Evolutionary conservation across 2,888 invertebrate genomes (phyloP), one percentile per base, ranked within the genome.

Genomic region (Malachius bipustulatus): DNA sequence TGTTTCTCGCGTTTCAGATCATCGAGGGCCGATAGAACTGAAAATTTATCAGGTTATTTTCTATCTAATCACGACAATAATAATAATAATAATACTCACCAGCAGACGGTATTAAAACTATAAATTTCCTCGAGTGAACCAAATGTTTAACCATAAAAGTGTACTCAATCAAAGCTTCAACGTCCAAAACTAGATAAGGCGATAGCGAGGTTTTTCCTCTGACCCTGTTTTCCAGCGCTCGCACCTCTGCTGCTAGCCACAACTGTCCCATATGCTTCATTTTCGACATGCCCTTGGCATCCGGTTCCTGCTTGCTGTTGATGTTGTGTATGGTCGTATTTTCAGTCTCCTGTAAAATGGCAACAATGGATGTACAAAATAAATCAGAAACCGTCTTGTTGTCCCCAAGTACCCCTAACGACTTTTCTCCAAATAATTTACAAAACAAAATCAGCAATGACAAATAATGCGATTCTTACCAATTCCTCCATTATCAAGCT

Each of bases 11-110:
- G 81, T 65, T 94, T 93, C 50, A 89, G 63, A 49, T 85, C 81
- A 59, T 93, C 93, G 57, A 93, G 64, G 43, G 84, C 83, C 49
- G 84, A 85, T 37, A 93, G 74, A 43, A 91, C 91, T 91, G 63
- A 19, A 19, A 19, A 19, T n/a, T 19, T 19, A 19, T 6, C 24
- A 19, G 24, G n/a, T 8, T 6, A 19, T 8, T 8, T 19, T n/a
- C n/a, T n/a, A n/a, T n/a, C n/a, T 19, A 19, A 8, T 19, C n/a
- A 19, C 6, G n/a, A 19, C 6, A 19, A 19, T 8, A 19, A 8
- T 8, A 8, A 19, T n/a, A 37, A 32, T 29, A 29, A 27, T 26
- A 12, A 35, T 36, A 63, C 75, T 70, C 57, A 90, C 91, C 91
- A 53, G 83, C 75, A 52, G 81, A 74, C 3, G 93, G 93, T 44